Conservation (phyloP, 30 jellyfish, hydroid and myxozoan species). For the Aurelia sp. region DNA sequence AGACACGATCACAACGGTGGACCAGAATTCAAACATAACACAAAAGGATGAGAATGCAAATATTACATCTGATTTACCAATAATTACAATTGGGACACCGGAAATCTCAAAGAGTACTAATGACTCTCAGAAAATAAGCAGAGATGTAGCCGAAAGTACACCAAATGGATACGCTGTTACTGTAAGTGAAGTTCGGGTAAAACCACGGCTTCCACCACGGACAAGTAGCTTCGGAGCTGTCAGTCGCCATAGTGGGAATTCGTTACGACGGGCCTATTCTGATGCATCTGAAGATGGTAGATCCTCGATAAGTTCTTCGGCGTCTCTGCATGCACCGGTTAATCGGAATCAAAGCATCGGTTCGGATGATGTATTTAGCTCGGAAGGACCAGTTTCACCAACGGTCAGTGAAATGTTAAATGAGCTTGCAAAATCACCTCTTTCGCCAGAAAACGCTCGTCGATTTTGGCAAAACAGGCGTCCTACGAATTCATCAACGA, state of each 20-base stretch:
- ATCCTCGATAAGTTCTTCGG: not conserved
- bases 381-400: conserved; percentile 72
- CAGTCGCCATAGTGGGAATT: conserved; percentile 54
- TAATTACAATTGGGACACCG: conserved; percentile 33
- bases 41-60: not conserved
- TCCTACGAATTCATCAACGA: conserved; percentile 54
- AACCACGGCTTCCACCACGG: conserved; percentile 78
- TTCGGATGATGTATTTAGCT: conserved; percentile 80
- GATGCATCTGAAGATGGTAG: conserved; percentile 39
- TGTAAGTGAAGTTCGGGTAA: conserved; percentile 36
- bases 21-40: conserved; percentile 47
- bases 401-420: conserved; percentile 71
- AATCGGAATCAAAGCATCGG: conserved; percentile 37
- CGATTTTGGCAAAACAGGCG: conserved; percentile 65
- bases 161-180: not conserved
- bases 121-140: not conserved
- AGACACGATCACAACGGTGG: not conserved
- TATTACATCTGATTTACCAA: conserved; percentile 4
- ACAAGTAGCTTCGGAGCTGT: conserved; percentile 82
- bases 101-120: not conserved
- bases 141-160: conserved; percentile 2
- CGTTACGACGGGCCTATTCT: conserved; percentile 53
- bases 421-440: conserved; percentile 79
- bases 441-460: conserved; percentile 68
- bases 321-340: conserved; percentile 35